Evolutionary conservation across 2,888 invertebrate species (phyloP), one percentile per base, ranked within the genome.

Genomic region (Vesta saturnalis): DNA sequence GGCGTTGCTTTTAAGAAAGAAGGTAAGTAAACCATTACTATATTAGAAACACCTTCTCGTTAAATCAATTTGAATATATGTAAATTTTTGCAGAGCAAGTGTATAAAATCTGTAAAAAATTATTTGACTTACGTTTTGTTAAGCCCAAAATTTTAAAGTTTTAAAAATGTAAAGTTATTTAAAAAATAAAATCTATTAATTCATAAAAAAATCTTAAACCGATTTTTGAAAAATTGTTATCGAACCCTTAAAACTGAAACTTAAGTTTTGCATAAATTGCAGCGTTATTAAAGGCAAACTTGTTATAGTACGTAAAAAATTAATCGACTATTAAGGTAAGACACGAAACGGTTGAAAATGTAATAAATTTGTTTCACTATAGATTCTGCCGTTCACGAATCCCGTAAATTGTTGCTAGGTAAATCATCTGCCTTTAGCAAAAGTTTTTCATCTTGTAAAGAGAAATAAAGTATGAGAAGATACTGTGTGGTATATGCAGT

Each of bases 381-480:
- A 43, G 47, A 49, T 64, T 58, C 19, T 57, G 35, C 64, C 57
- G 64, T 64, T 64, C 57, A 58, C 64, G 58, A 57, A 49, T 58
- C 57, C 46, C 58, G 47, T 58, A 57, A 58, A 64, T 49, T 52
- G 52, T 19, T 61, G 39, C 39, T 64, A 58, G 49, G 64, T 59
- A 59, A 64, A 64, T 64, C 58, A 52, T 59, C 64, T 59, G 64
- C 64, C 64, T 64, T 64, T 59, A 58, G 58, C 59, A 22, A 52
- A 46, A 57, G 52, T 57, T 64, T 62, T 56, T 43, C 47, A 64
- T 15, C 52, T 47, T 43, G 57, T 46, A 18, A 64, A 21, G 58
- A 35, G 57, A 62, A 56, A 47, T 64, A 39, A 60, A 60, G 23
- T 39, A 60, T 52, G 52, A 46, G 47, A 19, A 43, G 19, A 52